A percentile compares a stretch with the other conserved stretches of the same genome.
phyloP scores from a whole-genome alignment of 2,797 vertebrate genomes.

The Sternarchorhynchus goeldii region DNA sequence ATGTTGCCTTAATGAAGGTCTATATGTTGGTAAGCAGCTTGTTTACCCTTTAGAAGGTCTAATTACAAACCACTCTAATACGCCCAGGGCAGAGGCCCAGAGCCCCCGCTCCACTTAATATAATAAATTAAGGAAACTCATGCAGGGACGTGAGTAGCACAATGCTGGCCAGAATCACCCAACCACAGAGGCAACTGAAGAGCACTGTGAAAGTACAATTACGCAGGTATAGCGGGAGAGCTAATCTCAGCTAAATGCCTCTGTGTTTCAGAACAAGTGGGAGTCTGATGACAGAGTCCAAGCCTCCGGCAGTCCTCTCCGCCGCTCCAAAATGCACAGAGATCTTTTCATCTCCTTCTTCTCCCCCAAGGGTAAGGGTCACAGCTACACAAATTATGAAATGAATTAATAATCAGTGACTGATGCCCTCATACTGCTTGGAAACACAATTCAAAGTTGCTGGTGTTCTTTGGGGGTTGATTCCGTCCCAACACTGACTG shows the following conservation, averaged over 20 bases:
- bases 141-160: background rate
- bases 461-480: slow-evolving; percentile 14
- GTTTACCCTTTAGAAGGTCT: slow-evolving; percentile 11
- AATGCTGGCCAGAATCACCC: background rate
- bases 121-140: background rate
- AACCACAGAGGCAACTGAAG: background rate
- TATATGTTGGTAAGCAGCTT: background rate
- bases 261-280: background rate
- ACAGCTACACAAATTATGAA: slow-evolving; percentile 34
- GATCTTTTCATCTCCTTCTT: slow-evolving; percentile 37
- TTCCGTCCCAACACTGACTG: slow-evolving; percentile 23
- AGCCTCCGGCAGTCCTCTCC: background rate
- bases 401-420: slow-evolving; percentile 44
- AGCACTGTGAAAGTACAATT: background rate
- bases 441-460: slow-evolving; percentile 39
- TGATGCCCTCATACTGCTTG: slow-evolving; percentile 28
- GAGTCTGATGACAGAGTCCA: background rate
- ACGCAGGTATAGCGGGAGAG: background rate
- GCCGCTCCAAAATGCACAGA: background rate
- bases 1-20: slow-evolving; percentile 9
- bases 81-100: background rate
- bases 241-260: background rate
- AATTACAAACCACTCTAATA: slow-evolving; percentile 15
- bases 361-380: slow-evolving; percentile 18
- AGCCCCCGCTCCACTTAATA: background rate